Percentiles rank a stretch among this genome's conserved stretches.
Conservation (phyloP, 2,888 invertebrate species). For the Alloscopus bannaensis region DNA sequence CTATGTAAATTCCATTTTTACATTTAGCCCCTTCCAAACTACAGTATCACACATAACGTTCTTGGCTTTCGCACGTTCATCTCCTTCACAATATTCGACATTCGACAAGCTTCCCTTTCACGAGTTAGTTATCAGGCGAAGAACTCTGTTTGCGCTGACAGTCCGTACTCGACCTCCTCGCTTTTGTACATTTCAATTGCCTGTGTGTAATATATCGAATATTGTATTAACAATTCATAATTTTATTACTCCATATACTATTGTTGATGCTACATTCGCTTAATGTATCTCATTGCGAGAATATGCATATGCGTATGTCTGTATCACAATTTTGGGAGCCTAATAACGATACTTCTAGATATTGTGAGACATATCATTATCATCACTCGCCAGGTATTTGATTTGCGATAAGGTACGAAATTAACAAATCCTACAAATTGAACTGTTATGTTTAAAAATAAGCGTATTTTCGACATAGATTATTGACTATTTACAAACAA, state of each 20-base stretch:
- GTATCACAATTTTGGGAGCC: too few relatives aligned
- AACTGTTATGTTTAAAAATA: conserved; percentile 10
- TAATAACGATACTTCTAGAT: too few relatives aligned
- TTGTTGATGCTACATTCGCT: not conserved
- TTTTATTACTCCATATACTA: too few relatives aligned
- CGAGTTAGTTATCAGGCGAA: conserved; percentile 84
- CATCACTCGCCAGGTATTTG: too few relatives aligned
- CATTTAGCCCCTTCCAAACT: too few relatives aligned
- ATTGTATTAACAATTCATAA: conserved; percentile 32
- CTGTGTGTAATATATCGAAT: conserved; percentile 78
- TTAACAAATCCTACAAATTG: conserved; percentile 13
- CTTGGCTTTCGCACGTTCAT: too few relatives aligned
- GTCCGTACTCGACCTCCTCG: conserved; percentile 92
- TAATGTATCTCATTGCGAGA: not conserved
- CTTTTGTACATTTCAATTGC: conserved; percentile 95
- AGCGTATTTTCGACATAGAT: conserved; percentile 20
- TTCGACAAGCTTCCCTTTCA: too few relatives aligned
- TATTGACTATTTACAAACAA: conserved; percentile 14
- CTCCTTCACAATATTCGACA: too few relatives aligned
- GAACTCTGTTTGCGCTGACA: conserved; percentile 92
- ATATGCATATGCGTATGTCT: not conserved
- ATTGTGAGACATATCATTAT: too few relatives aligned
- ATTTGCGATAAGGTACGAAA: not conserved
- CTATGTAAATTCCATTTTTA: too few relatives aligned
- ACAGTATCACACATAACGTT: too few relatives aligned